Evolutionary conservation across 2,113 vertebrate species (phyloP).

Genomic region (Thomomys bottae): DNA sequence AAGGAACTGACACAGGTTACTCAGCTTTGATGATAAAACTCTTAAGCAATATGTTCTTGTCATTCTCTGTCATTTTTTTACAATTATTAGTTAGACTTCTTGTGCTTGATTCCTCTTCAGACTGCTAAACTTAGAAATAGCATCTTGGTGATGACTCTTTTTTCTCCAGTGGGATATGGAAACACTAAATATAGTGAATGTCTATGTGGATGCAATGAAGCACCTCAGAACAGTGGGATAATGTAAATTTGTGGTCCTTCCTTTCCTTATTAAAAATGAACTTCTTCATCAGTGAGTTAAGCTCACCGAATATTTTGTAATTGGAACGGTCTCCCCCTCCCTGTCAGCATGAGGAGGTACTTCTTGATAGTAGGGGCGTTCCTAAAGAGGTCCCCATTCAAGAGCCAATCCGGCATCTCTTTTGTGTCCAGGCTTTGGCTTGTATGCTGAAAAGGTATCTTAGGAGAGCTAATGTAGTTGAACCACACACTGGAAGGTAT

Average conservation of each 20-base stretch:
- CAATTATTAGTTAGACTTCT: constrained; percentile 39
- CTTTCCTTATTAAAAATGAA: not conserved
- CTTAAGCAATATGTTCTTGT: constrained; percentile 1
- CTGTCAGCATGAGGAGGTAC: constrained; percentile 27
- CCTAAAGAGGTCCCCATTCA: constrained; percentile 37
- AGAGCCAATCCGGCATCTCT: not conserved
- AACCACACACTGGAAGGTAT: constrained; percentile 59
- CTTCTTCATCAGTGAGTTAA: constrained; percentile 41
- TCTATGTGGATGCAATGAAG: not conserved
- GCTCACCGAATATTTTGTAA: constrained; percentile 18
- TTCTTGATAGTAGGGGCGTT: constrained; percentile 47
- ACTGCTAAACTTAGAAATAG: not conserved
- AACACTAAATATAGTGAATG: not conserved
- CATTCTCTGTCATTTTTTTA: constrained; percentile 48
- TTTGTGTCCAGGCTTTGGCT: constrained; percentile 22
- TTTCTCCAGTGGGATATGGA: not conserved
- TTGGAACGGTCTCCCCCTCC: constrained; percentile 8
- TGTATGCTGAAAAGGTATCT: not conserved
- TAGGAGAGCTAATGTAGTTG: constrained; percentile 38
- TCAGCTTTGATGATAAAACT: constrained; percentile 40
- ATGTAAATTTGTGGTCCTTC: not conserved
- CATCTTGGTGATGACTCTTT: not conserved
- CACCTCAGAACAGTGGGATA: not conserved
- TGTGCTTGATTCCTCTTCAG: constrained; percentile 10
- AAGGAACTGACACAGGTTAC: constrained; percentile 35